Evolutionary conservation across 2,113 vertebrate species (phyloP).

Genomic region (Neofelis nebulosa): DNA sequence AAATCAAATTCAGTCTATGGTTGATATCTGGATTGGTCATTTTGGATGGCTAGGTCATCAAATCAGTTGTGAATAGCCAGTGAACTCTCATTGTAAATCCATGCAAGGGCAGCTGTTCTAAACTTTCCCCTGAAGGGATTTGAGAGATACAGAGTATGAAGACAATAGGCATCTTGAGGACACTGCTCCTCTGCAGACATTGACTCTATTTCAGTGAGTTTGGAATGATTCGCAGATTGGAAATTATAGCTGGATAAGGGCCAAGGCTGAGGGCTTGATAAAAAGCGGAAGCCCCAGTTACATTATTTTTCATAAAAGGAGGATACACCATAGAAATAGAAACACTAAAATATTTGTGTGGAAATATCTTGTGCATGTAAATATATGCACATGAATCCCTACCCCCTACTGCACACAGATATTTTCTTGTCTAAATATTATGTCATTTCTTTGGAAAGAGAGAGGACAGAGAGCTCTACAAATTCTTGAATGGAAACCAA

Average conservation of each 20-base stretch:
- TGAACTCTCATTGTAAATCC: constrained; percentile 49
- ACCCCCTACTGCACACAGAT: background rate
- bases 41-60: constrained; percentile 32
- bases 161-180: constrained; percentile 66
- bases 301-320: constrained; percentile 49
- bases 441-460: constrained; percentile 62
- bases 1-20: constrained; percentile 1
- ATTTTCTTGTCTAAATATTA: constrained; percentile 57
- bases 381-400: background rate
- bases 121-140: constrained; percentile 41
- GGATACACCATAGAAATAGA: background rate
- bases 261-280: background rate
- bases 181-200: constrained; percentile 19
- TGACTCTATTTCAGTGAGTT: constrained; percentile 39
- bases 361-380: background rate
- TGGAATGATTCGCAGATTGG: constrained; percentile 28
- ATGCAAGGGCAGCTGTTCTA: constrained; percentile 68
- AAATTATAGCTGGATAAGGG: background rate
- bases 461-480: constrained; percentile 40
- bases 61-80: constrained; percentile 10
- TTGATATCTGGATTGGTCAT: constrained; percentile 29
- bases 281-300: background rate
- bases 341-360: background rate
- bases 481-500: constrained; percentile 72
- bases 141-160: background rate